Percentiles rank a stretch among this genome's conserved stretches.
phyloP scores from a whole-genome alignment of 2,797 vertebrate genomes.

The Tangara arthus region DNA sequence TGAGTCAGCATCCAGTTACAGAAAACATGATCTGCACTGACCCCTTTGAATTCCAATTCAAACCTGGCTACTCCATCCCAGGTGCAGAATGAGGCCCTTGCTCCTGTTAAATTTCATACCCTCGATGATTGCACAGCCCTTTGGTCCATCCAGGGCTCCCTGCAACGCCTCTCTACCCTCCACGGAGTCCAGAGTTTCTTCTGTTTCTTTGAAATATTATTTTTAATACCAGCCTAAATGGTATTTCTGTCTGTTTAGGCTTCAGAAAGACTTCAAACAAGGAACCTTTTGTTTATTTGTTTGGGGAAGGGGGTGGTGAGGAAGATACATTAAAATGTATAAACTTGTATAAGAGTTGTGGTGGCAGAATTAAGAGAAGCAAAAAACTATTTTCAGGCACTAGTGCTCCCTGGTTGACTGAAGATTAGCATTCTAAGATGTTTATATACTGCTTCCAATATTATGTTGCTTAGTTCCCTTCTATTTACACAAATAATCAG shows the following conservation, averaged over 20 bases:
- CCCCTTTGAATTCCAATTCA: background rate
- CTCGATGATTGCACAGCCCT: background rate
- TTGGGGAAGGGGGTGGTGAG: background rate
- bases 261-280: background rate
- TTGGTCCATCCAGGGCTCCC: background rate
- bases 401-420: background rate
- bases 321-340: background rate
- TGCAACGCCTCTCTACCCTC: background rate
- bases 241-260: background rate
- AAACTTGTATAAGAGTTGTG: background rate
- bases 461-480: conserved; percentile 14
- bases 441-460: background rate
- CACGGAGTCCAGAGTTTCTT: background rate
- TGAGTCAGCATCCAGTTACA: background rate
- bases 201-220: background rate
- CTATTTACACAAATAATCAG: conserved; percentile 23
- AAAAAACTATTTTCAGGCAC: background rate
- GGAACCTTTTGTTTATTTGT: background rate
- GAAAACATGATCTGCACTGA: background rate
- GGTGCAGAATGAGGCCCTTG: background rate
- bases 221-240: background rate
- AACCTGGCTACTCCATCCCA: background rate
- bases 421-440: background rate
- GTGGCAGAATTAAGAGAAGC: background rate
- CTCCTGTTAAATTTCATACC: background rate